These are phyloP conservation scores for Metalampra italica DNA, from an alignment of 2,888 invertebrate genomes.

Conservation along the genomic window DNA sequence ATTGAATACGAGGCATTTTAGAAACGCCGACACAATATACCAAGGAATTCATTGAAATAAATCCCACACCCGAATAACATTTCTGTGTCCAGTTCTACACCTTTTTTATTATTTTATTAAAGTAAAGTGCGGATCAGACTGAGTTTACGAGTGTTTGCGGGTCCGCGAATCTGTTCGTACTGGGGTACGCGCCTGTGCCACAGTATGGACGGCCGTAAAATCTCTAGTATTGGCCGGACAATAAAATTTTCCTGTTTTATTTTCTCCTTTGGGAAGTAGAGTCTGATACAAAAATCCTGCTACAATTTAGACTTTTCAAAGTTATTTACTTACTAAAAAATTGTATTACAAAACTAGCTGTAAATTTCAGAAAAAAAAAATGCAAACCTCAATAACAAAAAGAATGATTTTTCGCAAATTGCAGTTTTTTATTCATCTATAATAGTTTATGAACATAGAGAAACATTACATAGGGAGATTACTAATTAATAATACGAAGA, in stretches of 20 bases:
- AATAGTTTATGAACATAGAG: too few species aligned
- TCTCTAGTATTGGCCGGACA: conserved; percentile 34
- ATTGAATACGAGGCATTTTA: too few species aligned
- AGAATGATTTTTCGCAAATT: too few species aligned
- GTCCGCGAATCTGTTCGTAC: conserved; percentile 49
- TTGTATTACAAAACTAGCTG: too few species aligned
- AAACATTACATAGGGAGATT: too few species aligned
- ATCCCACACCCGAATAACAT: conserved; percentile 33
- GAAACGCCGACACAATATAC: too few species aligned
- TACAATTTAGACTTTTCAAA: too few species aligned
- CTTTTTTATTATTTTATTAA: conserved; percentile 23
- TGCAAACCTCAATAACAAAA: too few species aligned
- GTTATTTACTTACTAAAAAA: too few species aligned
- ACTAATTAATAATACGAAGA: too few species aligned
- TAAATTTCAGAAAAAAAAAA: too few species aligned
- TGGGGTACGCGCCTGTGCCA: conserved; percentile 4
- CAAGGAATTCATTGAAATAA: conserved; percentile 43
- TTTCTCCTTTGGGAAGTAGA: conserved; percentile 14
- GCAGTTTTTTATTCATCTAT: too few species aligned
- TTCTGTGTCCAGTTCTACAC: conserved; percentile 24
- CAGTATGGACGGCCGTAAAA: conserved; percentile 1
- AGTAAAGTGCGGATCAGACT: conserved; percentile 45
- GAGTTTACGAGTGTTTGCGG: conserved; percentile 63
- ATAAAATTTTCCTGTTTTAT: conserved; percentile 54
- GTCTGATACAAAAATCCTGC: neutral